phyloP scores from a whole-genome alignment of 1,140 invertebrate species.

The Brachionus koreanus region DNA sequence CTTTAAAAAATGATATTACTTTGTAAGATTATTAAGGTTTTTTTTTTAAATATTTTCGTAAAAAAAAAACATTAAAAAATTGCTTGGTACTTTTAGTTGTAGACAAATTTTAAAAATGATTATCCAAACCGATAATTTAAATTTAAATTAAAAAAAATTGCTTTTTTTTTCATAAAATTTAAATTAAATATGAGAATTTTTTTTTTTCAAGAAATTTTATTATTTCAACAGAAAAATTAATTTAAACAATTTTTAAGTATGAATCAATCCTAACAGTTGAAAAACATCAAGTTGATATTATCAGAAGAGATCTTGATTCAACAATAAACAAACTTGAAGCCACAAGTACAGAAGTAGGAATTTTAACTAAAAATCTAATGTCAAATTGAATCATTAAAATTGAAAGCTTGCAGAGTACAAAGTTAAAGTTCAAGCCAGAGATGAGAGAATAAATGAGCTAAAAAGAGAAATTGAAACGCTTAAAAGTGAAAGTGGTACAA shows the following conservation, averaged over 20 bases:
- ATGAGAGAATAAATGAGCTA: constrained; percentile 53
- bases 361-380: not conserved
- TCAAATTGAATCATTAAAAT: not conserved
- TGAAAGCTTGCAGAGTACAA: constrained; percentile 50
- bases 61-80: no score
- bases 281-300: not conserved
- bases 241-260: not conserved
- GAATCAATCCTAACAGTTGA: not conserved
- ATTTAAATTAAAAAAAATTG: no score
- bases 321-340: not conserved
- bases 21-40: no score
- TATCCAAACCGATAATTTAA: no score
- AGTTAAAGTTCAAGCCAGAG: constrained; percentile 51
- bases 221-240: not conserved
- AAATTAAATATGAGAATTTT: no score
- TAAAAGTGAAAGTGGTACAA: constrained; percentile 50
- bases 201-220: no score
- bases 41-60: no score
- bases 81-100: no score
- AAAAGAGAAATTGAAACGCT: constrained; percentile 50
- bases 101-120: no score
- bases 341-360: not conserved
- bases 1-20: no score
- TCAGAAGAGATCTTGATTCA: constrained; percentile 3
- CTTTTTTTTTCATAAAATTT: no score